Evolutionary conservation across 2,888 invertebrate species (phyloP), one percentile per base, ranked within the genome.

Genomic region (Athrips mouffetella): DNA sequence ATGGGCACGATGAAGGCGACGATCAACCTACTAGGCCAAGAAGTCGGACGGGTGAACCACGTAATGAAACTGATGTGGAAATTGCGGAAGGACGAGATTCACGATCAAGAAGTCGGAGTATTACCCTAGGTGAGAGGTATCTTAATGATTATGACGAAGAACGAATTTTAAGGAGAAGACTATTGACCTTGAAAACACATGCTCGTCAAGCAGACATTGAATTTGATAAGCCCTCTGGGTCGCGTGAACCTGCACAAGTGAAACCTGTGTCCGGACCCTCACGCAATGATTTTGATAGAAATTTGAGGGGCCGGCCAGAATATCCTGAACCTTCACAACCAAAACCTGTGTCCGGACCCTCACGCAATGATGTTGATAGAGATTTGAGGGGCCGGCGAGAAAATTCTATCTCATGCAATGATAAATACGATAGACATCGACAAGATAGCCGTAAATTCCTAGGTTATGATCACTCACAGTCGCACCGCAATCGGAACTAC

Each of bases 101-200:
- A n/a, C 29, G 3, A 29, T 5, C 29, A 8, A 54, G 8, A 63
- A 65, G 29, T n/a, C 29, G 29, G n/a, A 29, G 29, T 29, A 10
- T 29, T 2, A 29, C n/a, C n/a, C 8, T 29, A n/a, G 29, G 29
- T 29, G 29, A 29, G 29, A 8, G 10, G 29, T 29, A 29, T 29
- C 29, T n/a, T 8, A 8, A 29, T 29, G 29, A n/a, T n/a, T 2
- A 29, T 10, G 8, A 29, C 4, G 8, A 29, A 5, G 7, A 29
- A n/a, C 2, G n/a, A 29, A 29, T n/a, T n/a, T 3, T 8, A 8
- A 5, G 29, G 2, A 8, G n/a, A 2, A 29, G 29, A 29, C 3
- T 29, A 8, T 8, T 29, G 29, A 29, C n/a, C 7, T 29, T 29
- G 8, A 8, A n/a, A n/a, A n/a, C n/a, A n/a, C n/a, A n/a, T n/a